These are phyloP conservation scores for Aquatica leii DNA, from an alignment of 2,888 invertebrate genomes.

Conservation along the genomic window DNA sequence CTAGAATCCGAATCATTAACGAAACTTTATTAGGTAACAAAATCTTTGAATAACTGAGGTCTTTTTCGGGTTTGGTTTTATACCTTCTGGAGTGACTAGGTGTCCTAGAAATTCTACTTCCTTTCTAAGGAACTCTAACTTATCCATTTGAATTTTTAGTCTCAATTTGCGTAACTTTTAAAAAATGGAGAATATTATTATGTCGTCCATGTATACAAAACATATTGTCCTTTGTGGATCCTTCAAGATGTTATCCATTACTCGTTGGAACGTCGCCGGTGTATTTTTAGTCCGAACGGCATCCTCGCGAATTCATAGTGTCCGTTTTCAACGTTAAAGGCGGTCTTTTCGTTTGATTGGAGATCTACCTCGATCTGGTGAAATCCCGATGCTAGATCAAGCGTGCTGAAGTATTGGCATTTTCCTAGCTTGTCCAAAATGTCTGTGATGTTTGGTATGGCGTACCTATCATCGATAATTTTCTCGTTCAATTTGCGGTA, in stretches of 20 bases:
- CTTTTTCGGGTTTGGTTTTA: background rate
- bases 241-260: too few relatives aligned
- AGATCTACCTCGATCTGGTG: background rate
- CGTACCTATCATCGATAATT: slow-evolving; percentile 20
- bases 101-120: background rate
- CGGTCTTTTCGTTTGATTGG: slow-evolving; percentile 39
- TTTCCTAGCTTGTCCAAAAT: background rate
- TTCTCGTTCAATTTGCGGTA: slow-evolving; percentile 17
- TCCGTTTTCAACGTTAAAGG: slow-evolving; percentile 38
- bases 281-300: slow-evolving; percentile 33
- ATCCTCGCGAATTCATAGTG: slow-evolving; percentile 41
- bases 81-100: background rate
- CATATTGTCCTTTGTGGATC: too few relatives aligned
- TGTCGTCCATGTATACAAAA: too few relatives aligned
- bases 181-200: too few relatives aligned
- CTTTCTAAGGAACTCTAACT: background rate
- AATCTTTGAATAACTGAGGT: background rate
- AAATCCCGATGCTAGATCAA: slow-evolving; percentile 35
- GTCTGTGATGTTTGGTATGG: background rate
- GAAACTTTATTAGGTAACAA: too few relatives aligned
- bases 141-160: background rate
- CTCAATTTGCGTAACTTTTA: background rate
- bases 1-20: too few relatives aligned
- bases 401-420: background rate
- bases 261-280: too few relatives aligned